Conservation (phyloP, 2,797 vertebrate species). For the Sebastes miniatus region DNA sequence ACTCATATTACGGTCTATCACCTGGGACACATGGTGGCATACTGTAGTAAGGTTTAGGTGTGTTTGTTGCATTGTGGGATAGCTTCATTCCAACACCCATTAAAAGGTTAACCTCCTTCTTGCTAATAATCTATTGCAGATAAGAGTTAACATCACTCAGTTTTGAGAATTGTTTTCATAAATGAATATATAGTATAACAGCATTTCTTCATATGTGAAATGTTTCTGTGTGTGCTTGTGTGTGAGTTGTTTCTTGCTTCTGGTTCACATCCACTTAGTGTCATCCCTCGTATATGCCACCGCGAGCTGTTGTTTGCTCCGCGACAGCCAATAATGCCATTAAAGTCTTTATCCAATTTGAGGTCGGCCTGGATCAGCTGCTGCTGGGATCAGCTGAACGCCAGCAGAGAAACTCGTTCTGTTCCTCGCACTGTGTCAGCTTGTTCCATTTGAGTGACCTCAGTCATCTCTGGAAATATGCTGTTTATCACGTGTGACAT, state of each 20-base stretch:
- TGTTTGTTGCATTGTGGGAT: conserved; percentile 2
- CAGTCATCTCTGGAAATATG: background rate
- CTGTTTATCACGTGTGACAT: background rate
- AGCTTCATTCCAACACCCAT: conserved; percentile 15
- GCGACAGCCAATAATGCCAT: conserved; percentile 44
- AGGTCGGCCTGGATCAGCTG: conserved; percentile 38
- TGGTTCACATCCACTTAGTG: conserved; percentile 8
- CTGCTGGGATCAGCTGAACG: conserved; percentile 25
- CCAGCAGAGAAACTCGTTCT: conserved; percentile 2
- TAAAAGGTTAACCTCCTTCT: background rate
- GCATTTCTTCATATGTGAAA: background rate
- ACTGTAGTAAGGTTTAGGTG: background rate
- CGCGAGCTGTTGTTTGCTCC: conserved; percentile 47
- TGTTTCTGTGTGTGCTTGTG: background rate
- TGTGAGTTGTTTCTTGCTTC: background rate
- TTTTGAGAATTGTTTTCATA: background rate
- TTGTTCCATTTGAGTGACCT: background rate
- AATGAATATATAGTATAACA: background rate
- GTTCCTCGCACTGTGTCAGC: conserved; percentile 9
- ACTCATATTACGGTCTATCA: background rate
- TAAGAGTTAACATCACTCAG: background rate
- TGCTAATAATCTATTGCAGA: background rate
- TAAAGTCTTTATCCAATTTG: conserved; percentile 64
- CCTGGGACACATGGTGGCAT: background rate
- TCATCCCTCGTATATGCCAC: conserved; percentile 19